A percentile compares a stretch with the other conserved stretches of the same genome.
These are phyloP conservation scores for Ornithoptera alexandrae DNA, from an alignment of 2,888 invertebrate species.

Conservation along the genomic window DNA sequence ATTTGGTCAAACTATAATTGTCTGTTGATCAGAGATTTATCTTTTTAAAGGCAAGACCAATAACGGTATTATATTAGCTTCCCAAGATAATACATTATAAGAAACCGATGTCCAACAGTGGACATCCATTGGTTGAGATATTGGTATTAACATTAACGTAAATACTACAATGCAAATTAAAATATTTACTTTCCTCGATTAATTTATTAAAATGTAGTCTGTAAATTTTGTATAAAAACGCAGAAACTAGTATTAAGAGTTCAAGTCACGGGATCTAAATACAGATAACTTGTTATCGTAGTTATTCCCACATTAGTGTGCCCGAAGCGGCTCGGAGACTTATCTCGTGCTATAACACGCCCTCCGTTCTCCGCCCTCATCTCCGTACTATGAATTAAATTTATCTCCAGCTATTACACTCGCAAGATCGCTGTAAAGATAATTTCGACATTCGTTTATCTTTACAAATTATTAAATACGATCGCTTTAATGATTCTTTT, in stretches of 20 bases:
- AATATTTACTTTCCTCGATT: too few species aligned
- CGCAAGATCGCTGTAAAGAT: conserved; percentile 74
- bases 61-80: too few species aligned
- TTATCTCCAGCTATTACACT: conserved; percentile 64
- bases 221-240: too few species aligned
- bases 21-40: too few species aligned
- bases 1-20: too few species aligned
- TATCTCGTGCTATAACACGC: conserved; percentile 21
- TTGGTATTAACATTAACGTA: too few species aligned
- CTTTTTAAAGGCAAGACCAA: too few species aligned
- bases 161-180: too few species aligned
- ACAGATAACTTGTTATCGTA: conserved; percentile 23
- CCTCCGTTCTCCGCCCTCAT: conserved; percentile 8
- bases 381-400: conserved; percentile 59
- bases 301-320: conserved; percentile 24
- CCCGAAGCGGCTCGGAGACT: conserved; percentile 7
- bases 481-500: not conserved
- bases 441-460: conserved; percentile 32
- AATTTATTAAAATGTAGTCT: too few species aligned
- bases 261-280: not conserved
- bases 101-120: too few species aligned
- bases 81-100: too few species aligned
- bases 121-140: too few species aligned
- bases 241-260: not conserved
- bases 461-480: conserved; percentile 7